Percentiles rank a stretch among this genome's conserved stretches.
Evolutionary conservation across 2,888 invertebrate species (phyloP).

Genomic region (Julus scandinavius): DNA sequence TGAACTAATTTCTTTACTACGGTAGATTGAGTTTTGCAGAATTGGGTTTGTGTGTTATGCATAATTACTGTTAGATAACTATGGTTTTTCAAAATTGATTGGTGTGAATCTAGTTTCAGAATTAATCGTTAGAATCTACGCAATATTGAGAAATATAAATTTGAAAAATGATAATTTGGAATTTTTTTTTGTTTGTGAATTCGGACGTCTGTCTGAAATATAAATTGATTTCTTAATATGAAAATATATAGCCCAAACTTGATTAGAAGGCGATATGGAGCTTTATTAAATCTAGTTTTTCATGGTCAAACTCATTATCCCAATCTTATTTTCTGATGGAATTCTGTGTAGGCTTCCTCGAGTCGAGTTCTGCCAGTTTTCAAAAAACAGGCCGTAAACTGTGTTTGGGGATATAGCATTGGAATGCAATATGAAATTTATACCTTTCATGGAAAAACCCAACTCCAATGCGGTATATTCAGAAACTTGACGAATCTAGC

Average conservation of each 20-base stretch:
- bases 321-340: background rate
- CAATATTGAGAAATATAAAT: no score
- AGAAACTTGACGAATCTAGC: background rate
- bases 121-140: no score
- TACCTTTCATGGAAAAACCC: background rate
- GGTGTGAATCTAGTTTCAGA: no score
- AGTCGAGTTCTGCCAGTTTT: background rate
- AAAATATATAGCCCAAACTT: background rate
- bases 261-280: background rate
- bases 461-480: background rate
- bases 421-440: constrained; percentile 1
- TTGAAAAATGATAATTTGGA: background rate
- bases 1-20: no score
- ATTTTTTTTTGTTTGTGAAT: background rate
- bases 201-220: background rate
- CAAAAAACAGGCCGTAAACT: background rate
- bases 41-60: no score
- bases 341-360: background rate
- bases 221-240: background rate
- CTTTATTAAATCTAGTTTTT: background rate
- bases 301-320: background rate
- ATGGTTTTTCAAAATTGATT: no score
- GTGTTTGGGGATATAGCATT: no score
- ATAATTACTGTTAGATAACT: no score
- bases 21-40: no score